These are phyloP conservation scores for Avahi laniger DNA, from an alignment of 2,797 vertebrate species.

Conservation along the genomic window DNA sequence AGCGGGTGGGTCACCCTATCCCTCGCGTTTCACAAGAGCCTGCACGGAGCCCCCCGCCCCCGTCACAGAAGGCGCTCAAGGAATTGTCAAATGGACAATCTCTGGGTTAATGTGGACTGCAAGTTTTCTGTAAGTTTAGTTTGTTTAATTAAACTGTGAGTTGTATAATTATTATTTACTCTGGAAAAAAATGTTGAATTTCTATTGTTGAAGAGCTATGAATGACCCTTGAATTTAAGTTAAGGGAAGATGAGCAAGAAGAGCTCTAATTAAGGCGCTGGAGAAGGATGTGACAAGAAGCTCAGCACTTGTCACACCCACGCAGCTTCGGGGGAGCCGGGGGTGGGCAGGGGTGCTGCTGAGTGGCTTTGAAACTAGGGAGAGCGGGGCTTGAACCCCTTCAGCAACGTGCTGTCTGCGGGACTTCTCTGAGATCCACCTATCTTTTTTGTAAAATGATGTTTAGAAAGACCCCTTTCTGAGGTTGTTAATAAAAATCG, in stretches of 20 bases:
- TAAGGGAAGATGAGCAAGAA: not conserved
- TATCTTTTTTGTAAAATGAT: not conserved
- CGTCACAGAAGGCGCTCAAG: no score
- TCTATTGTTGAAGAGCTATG: not conserved
- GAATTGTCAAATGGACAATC: not conserved
- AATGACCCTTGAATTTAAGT: not conserved
- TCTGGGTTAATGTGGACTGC: not conserved
- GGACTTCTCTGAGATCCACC: not conserved
- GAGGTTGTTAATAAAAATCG: not conserved
- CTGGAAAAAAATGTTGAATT: not conserved
- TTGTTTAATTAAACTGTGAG: not conserved
- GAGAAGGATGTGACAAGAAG: not conserved
- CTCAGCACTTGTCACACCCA: not conserved
- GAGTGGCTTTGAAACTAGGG: not conserved
- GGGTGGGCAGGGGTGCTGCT: not conserved
- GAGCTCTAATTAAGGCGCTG: not conserved
- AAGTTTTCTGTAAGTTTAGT: not conserved
- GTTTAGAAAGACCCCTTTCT: not conserved
- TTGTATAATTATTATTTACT: conserved; percentile 42
- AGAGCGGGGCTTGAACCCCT: not conserved
- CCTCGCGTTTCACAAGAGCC: rapidly evolving
- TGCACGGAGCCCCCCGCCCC: rapidly evolving
- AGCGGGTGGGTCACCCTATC: no score
- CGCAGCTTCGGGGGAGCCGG: not conserved
- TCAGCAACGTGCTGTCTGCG: not conserved